Evolutionary conservation across 2,797 vertebrate species (phyloP), one percentile per base, ranked within the genome.

Genomic region (Monodelphis domestica): DNA sequence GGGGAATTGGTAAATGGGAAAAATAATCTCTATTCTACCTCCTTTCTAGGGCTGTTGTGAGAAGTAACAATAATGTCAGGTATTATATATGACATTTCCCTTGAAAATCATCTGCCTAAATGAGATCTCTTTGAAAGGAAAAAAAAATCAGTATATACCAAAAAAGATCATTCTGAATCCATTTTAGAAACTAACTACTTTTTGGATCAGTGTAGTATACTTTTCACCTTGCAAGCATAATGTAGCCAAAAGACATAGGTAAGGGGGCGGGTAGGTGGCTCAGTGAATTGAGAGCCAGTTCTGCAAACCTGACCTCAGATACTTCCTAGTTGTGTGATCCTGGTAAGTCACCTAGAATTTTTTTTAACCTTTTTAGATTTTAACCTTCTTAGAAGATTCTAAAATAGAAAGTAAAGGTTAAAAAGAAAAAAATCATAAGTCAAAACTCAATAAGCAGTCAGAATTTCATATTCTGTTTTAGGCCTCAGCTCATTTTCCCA

Each of bases 381-480:
- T n/a, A n/a, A n/a, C n/a, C n/a, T n/a, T n/a, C n/a, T n/a, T n/a
- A n/a, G n/a, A n/a, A n/a, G n/a, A n/a, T n/a, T n/a, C n/a, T n/a
- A n/a, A n/a, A n/a, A n/a, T n/a, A n/a, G n/a, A n/a, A n/a, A n/a
- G n/a, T n/a, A n/a, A n/a, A n/a, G n/a, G n/a, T n/a, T n/a, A n/a
- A n/a, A n/a, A n/a, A n/a, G n/a, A n/a, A n/a, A n/a, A n/a, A n/a
- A n/a, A n/a, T n/a, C n/a, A n/a, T n/a, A n/a, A 50, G 30, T 53
- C 92, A 90, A 94, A 91, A 12, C n/a, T 84, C 28, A 26, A 12
- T 63, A 63, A 89, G 89, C 93, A 89, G 33, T 11, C 17, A 52
- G 24, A 84, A 89, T n/a, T 54, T 56, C 53, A 33, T 33, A 52
- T 63, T 87, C 87, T 54, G 55, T 89, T 87, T 94, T 84, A 0